Base-by-base conservation (phyloP, 2,888 invertebrate species). In the Diplolepis rosae region DNA sequence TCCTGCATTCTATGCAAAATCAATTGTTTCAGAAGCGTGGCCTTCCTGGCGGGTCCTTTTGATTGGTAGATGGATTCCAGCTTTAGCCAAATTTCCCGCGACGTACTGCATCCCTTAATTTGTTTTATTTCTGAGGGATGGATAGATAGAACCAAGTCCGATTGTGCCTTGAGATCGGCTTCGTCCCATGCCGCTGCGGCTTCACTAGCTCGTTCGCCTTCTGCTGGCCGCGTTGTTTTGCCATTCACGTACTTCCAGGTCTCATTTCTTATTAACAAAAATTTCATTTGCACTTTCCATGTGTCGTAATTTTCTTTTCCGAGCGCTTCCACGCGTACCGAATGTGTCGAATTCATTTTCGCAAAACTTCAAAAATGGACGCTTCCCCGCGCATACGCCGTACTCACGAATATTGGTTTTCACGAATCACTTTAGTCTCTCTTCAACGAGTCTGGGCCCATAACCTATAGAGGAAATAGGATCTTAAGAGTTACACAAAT, bases 21-120 rank as follows among this genome's bases (percentile, higher is more conserved):
- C n/a, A 74, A 35, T 22, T 65, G 65, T 39, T 75, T 75, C 32
- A 73, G 54, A n/a, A 75, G 45, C 30, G 66, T 73, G n/a, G n/a
- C n/a, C n/a, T n/a, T n/a, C n/a, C n/a, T n/a, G n/a, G n/a, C n/a
- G n/a, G n/a, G n/a, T n/a, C 73, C 66, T 73, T 68, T 67, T 0
- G 68, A 54, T 11, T 61, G 65, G 56, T 71, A 68, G 15, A 68
- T 51, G 28, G 32, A n/a, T 9, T 68, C 15, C 7, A 71, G 51
- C 50, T 61, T 73, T 11, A 56, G 32, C 74, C 72, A 72, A 6
- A 72, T 61, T 61, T 52, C 65, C 5, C 56, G 69, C 7, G 74
- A 74, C 66, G n/a, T n/a, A n/a, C n/a, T n/a, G n/a, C n/a, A n/a
- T n/a, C n/a, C n/a, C n/a, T n/a, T n/a, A n/a, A n/a, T n/a, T n/a